These are phyloP conservation scores for Malurus elegans DNA, from an alignment of 2,113 vertebrate species.

Conservation along the genomic window DNA sequence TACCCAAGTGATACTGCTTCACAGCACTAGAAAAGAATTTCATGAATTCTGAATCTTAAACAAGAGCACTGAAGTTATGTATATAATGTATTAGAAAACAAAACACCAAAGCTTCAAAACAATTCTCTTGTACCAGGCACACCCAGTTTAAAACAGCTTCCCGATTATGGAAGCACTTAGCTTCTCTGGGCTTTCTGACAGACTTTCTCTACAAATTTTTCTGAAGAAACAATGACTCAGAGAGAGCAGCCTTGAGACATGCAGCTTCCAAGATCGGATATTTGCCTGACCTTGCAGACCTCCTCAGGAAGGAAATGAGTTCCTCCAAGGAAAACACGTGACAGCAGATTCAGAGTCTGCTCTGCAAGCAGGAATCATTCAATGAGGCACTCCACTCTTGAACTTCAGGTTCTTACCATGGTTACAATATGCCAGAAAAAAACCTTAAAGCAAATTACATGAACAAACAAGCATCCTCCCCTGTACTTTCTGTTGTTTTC, in stretches of 20 bases:
- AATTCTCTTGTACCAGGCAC: neutral
- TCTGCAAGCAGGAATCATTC: neutral
- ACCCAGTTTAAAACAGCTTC: neutral
- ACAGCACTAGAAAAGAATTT: neutral
- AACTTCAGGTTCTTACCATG: neutral
- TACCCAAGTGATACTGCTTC: neutral
- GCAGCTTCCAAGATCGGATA: constrained; percentile 30
- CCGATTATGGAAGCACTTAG: neutral
- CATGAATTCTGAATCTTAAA: neutral
- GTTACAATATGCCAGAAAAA: neutral
- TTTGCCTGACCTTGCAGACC: constrained; percentile 62
- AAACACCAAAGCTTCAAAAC: neutral
- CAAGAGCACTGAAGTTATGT: neutral
- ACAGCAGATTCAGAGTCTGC: constrained; percentile 28
- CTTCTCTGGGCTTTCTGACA: neutral
- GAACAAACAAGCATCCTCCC: neutral
- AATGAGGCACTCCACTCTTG: neutral
- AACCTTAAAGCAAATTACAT: neutral
- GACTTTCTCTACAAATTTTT: neutral
- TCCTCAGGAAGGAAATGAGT: constrained; percentile 68
- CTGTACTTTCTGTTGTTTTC: neutral
- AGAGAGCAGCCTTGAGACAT: constrained; percentile 6
- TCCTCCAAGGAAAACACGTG: constrained; percentile 63
- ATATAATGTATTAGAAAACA: neutral
- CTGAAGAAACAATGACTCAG: constrained; percentile 23